Conservation (phyloP, 2,888 invertebrate genomes). For the Nudaria mundana region DNA sequence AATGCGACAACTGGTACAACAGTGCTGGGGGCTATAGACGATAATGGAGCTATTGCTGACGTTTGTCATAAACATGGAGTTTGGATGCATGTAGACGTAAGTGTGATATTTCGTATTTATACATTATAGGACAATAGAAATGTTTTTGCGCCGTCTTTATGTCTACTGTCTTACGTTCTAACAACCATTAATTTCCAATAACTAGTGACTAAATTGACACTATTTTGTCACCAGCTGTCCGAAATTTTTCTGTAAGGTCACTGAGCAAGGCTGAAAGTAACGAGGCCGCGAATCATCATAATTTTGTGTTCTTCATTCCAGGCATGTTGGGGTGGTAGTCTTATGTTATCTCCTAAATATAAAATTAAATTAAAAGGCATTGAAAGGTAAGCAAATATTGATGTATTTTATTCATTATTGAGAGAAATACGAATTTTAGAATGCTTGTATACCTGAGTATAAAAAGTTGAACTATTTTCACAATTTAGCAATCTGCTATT, state of each 20-base stretch:
- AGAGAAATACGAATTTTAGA: neutral
- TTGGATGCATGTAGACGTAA: slow-evolving; percentile 92
- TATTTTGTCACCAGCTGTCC: no score
- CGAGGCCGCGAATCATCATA: neutral
- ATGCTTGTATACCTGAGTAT: no score
- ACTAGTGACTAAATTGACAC: no score
- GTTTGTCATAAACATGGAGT: slow-evolving; percentile 85
- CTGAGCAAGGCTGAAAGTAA: no score
- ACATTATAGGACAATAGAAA: no score
- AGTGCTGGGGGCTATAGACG: slow-evolving; percentile 91
- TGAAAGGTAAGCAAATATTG: slow-evolving; percentile 72
- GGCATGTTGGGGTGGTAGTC: slow-evolving; percentile 91
- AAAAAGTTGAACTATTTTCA: no score
- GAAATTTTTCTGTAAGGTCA: no score
- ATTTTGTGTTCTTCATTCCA: slow-evolving; percentile 42
- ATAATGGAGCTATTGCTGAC: slow-evolving; percentile 84
- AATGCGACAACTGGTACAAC: slow-evolving; percentile 91
- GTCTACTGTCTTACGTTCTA: no score
- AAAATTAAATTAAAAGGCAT: slow-evolving; percentile 83
- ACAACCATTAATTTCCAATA: no score
- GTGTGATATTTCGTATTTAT: no score
- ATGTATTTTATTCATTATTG: neutral
- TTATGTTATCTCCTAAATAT: slow-evolving; percentile 85
- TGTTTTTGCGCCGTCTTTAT: no score
- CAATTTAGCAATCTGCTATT: no score